phyloP scores from a whole-genome alignment of 2,797 vertebrate species.

The Cirrhinus molitorella region DNA sequence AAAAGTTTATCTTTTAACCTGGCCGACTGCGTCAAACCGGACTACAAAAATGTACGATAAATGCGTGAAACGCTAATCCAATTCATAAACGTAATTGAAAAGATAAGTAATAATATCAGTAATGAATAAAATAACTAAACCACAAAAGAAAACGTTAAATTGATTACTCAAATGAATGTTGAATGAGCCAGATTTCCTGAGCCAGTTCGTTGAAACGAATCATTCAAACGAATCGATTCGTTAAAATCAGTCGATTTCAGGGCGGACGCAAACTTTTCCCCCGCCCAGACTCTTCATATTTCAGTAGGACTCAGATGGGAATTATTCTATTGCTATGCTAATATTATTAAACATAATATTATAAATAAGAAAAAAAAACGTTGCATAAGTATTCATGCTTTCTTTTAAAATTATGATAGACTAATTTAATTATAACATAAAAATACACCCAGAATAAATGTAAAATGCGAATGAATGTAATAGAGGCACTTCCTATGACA shows the following conservation, averaged over 20 bases:
- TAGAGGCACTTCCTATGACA: background rate
- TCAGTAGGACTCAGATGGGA: background rate
- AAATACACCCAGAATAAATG: background rate
- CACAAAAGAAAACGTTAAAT: background rate
- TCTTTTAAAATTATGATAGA: background rate
- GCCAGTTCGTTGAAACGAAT: background rate
- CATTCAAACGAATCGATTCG: slow-evolving; percentile 27
- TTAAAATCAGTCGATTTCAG: background rate
- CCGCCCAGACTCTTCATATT: slow-evolving; percentile 1
- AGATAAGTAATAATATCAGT: too few relatives aligned
- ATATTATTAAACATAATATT: background rate
- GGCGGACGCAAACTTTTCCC: background rate
- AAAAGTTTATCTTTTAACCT: too few relatives aligned
- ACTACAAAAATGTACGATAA: background rate
- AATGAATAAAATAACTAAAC: too few relatives aligned
- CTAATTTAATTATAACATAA: background rate
- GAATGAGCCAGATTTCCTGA: background rate
- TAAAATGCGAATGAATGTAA: background rate
- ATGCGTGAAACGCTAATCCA: too few relatives aligned
- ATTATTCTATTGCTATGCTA: background rate
- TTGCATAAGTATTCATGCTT: background rate
- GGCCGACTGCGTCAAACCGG: background rate
- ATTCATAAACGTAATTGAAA: too few relatives aligned
- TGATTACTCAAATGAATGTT: background rate
- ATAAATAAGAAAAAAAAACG: background rate